Conservation (phyloP, 2,888 invertebrate genomes). For the Synanthedon andrenaeformis region DNA sequence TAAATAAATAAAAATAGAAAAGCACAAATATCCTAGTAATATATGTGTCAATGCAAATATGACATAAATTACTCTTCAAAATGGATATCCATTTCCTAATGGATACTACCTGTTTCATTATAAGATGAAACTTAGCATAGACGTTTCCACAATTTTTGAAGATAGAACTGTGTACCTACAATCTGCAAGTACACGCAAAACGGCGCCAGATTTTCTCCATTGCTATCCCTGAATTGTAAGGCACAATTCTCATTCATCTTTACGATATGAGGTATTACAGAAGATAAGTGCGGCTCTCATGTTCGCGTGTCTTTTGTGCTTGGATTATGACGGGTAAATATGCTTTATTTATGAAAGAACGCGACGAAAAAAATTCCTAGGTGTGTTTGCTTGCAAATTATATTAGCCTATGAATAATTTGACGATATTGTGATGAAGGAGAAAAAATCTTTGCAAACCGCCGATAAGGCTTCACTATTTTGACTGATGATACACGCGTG, state of each 20-base stretch:
- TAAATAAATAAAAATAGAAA: no score
- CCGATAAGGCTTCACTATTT: background rate
- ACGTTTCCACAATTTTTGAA: no score
- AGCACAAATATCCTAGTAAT: no score
- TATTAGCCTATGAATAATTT: constrained; percentile 49
- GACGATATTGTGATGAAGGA: constrained; percentile 7
- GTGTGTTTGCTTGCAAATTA: constrained; percentile 51
- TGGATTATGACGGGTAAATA: constrained; percentile 60
- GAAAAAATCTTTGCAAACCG: constrained; percentile 6
- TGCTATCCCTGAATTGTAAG: constrained; percentile 13
- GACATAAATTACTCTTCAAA: no score
- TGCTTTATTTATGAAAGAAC: constrained; percentile 50
- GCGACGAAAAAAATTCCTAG: constrained; percentile 31
- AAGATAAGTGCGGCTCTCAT: constrained; percentile 54
- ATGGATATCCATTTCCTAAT: no score
- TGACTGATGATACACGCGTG: background rate
- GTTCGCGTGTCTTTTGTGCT: constrained; percentile 55
- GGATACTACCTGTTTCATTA: no score
- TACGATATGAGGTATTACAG: constrained; percentile 55
- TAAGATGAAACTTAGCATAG: no score
- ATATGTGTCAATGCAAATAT: no score
- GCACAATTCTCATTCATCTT: constrained; percentile 41
- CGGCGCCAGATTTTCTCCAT: constrained; percentile 5
- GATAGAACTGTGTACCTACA: no score
- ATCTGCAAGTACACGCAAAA: constrained; percentile 2